Conservation (phyloP, 2,797 vertebrate species). For the Emydoidea blandingii region DNA sequence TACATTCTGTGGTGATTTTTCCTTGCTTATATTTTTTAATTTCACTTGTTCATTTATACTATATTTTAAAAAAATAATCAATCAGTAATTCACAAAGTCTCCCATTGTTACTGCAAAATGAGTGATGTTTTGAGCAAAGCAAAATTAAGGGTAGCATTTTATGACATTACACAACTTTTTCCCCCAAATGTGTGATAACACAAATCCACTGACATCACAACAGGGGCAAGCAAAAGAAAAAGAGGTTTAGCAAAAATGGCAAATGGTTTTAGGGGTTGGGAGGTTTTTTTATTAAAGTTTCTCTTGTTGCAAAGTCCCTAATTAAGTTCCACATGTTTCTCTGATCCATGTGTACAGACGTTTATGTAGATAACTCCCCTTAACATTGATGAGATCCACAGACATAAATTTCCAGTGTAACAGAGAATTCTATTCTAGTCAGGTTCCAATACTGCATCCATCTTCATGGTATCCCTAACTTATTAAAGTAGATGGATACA, state of each 20-base stretch:
- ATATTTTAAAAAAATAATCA: not conserved
- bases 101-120: not conserved
- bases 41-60: not conserved
- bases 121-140: not conserved
- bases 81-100: conserved; percentile 10
- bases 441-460: not conserved
- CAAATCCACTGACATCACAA: not conserved
- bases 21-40: not conserved
- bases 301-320: not conserved
- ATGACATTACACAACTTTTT: not conserved
- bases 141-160: not conserved
- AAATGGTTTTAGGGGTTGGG: not conserved
- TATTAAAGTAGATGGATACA: rapidly evolving
- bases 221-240: not conserved
- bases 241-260: not conserved
- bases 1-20: not conserved
- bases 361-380: not conserved
- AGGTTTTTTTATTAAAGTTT: not conserved
- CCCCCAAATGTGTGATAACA: conserved; percentile 7
- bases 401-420: not conserved
- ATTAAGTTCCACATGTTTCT: not conserved
- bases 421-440: not conserved
- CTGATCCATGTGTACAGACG: not conserved
- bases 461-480: not conserved
- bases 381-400: rapidly evolving